Evolutionary conservation across 2,113 vertebrate genomes (phyloP), one percentile per base, ranked within the genome.

Genomic region (Erythrocercus mccallii): DNA sequence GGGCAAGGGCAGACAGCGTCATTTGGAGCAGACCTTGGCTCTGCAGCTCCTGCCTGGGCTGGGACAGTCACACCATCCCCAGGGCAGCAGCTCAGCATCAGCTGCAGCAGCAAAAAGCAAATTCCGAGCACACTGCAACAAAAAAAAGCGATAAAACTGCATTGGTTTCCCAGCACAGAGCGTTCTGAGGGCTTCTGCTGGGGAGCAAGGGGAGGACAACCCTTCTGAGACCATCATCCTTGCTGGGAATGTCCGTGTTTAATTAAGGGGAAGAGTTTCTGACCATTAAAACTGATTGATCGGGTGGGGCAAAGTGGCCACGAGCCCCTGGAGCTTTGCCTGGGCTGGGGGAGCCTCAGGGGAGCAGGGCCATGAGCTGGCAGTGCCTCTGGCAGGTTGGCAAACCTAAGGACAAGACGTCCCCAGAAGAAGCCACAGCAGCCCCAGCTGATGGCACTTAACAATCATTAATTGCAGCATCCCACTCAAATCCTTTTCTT

Each of bases 401-500:
- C 89, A 77, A 53, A n/a, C 24, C 83, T 25, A 45, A 85, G 58
- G 15, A 4, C 64, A 23, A 8, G 40, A 12, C 0, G 0, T 6
- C 17, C 76, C 72, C 72, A 45, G 71, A 11, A 88, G 47, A n/a
- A 78, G 81, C 20, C 11, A 4, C 42, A 21, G 76, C 38, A 11
- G 31, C 2, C 81, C 44, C 48, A 30, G 84, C 81, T 91, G 92
- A 12, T 44, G 57, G 81, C 92, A 81, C 61, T 79, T 81, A 84
- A 24, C 57, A 64, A 38, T 81, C 87, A 27, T 14, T 91, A 71
- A 91, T 84, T 87, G 71, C 92, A 48, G 53, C 50, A 84, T 54
- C 86, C 76, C 77, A 70, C 95, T 68, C 76, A 37, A 30, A 51
- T 68, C 70, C 60, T 78, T 64, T 72, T 74, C 62, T 92, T 81